Conservation (phyloP, 2,888 invertebrate species). For the Melinopterus prodromus region DNA sequence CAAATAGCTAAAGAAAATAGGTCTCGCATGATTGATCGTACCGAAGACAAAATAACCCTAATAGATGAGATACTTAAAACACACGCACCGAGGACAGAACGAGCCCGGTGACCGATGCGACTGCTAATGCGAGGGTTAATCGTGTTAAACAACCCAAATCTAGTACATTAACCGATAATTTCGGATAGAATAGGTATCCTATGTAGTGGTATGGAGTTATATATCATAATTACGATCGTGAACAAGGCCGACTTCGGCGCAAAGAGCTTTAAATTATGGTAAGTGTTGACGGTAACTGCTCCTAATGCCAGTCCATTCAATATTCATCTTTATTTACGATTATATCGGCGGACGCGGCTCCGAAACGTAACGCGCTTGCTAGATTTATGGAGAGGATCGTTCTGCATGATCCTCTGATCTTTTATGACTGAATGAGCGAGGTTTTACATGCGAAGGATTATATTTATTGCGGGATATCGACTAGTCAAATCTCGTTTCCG, state of each 20-base stretch:
- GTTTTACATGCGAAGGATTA: background rate
- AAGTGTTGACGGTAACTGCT: slow-evolving; percentile 4
- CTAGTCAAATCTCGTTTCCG: no score
- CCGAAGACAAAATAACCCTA: no score
- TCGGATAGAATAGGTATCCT: background rate
- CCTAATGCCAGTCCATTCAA: background rate
- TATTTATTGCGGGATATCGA: no score
- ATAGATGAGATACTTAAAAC: no score
- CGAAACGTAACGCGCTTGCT: background rate
- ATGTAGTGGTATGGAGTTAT: background rate
- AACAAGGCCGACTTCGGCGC: background rate
- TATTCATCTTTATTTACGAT: background rate
- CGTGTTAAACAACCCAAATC: background rate
- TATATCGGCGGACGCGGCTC: background rate
- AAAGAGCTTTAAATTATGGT: background rate
- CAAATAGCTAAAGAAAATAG: no score
- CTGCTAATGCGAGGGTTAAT: background rate
- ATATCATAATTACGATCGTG: background rate
- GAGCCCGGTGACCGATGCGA: background rate
- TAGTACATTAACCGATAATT: background rate
- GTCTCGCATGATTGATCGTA: no score
- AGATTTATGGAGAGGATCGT: background rate
- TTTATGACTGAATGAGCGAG: background rate
- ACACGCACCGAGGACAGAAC: background rate
- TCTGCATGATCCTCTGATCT: no score